phyloP scores from a whole-genome alignment of 2,888 invertebrate genomes.

The Diachrysia chrysitis region DNA sequence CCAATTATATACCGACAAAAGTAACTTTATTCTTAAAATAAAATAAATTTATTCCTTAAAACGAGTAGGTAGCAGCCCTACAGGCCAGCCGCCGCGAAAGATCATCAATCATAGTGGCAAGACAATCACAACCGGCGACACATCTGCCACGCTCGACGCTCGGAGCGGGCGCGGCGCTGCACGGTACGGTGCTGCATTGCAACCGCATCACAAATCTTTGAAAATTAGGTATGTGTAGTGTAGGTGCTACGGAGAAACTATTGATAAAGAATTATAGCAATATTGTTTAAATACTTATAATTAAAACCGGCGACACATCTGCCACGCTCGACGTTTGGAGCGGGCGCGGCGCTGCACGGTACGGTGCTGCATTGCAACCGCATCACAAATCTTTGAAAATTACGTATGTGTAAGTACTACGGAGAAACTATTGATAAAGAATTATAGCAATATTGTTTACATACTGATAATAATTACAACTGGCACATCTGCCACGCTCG shows the following conservation, averaged over 20 bases:
- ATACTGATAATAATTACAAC: constrained; percentile 63
- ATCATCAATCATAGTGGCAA: constrained; percentile 89
- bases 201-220: constrained; percentile 13
- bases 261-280: too few species aligned
- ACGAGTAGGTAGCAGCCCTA: constrained; percentile 73
- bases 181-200: constrained; percentile 23
- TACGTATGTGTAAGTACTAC: too few species aligned
- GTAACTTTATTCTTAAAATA: background rate
- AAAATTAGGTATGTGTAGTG: too few species aligned
- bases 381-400: too few species aligned
- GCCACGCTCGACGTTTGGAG: constrained; percentile 70
- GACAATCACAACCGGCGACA: constrained; percentile 89
- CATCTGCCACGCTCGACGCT: constrained; percentile 81
- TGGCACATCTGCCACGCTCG: constrained; percentile 87
- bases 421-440: too few species aligned
- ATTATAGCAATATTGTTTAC: too few species aligned
- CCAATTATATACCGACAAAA: too few species aligned
- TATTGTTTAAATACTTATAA: too few species aligned
- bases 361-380: constrained; percentile 29
- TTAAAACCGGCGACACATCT: constrained; percentile 87
- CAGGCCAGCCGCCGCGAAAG: constrained; percentile 78
- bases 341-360: constrained; percentile 32
- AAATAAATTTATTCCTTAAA: background rate
- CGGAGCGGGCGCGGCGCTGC: constrained; percentile 34
- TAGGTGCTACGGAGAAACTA: too few species aligned